Conservation (phyloP, 2,113 vertebrate genomes). For the Collichthys lucidus region DNA sequence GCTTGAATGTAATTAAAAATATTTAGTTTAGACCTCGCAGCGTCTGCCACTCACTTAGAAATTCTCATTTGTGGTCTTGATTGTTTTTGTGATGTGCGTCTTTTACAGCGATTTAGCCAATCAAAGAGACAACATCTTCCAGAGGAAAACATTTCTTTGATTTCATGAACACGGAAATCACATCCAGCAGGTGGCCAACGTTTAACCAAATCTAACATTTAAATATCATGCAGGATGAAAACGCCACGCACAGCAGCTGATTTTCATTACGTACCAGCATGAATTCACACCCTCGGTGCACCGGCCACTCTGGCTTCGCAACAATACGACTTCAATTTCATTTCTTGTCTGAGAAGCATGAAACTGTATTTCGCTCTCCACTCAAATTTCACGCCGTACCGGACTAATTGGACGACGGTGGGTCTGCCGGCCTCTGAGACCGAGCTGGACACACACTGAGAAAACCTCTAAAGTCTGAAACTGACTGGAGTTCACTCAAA, state of each 20-base stretch:
- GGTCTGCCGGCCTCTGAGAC: constrained; percentile 43
- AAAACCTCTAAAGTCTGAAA: constrained; percentile 19
- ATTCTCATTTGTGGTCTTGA: constrained; percentile 22
- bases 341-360: not conserved
- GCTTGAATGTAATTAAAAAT: constrained; percentile 54
- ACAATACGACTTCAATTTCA: not conserved
- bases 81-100: constrained; percentile 13
- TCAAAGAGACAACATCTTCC: not conserved
- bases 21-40: constrained; percentile 14
- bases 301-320: not conserved
- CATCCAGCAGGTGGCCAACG: not conserved
- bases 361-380: not conserved
- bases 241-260: not conserved
- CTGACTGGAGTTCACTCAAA: constrained; percentile 40
- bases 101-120: not conserved
- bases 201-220: not conserved
- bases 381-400: not conserved
- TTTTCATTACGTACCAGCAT: not conserved
- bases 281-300: not conserved
- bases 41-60: constrained; percentile 18
- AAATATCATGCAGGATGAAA: not conserved
- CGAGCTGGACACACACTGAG: constrained; percentile 29
- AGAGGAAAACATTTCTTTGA: not conserved
- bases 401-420: constrained; percentile 42
- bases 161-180: not conserved